Evolutionary conservation across 2,797 vertebrate genomes (phyloP).

Genomic region (Lophius americanus): DNA sequence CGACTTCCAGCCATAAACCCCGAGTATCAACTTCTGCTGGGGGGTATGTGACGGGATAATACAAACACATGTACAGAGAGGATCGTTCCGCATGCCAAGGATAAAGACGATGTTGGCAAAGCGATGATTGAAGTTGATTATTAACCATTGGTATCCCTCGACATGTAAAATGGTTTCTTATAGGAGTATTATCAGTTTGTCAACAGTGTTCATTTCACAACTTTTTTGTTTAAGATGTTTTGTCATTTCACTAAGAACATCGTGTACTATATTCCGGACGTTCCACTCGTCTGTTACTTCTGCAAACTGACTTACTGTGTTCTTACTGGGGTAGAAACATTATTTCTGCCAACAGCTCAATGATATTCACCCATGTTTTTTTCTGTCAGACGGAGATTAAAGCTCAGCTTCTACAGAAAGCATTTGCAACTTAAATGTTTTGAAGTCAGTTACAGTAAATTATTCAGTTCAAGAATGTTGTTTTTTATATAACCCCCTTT

Average conservation of each 20-base stretch:
- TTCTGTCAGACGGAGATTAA: too few relatives aligned
- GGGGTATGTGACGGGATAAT: conserved; percentile 1
- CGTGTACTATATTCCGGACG: too few relatives aligned
- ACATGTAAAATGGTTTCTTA: not conserved
- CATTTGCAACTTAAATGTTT: too few relatives aligned
- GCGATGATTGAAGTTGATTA: not conserved
- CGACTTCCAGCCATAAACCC: conserved; percentile 13
- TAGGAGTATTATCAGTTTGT: not conserved
- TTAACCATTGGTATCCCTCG: not conserved
- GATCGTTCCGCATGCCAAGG: not conserved
- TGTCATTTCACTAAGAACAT: too few relatives aligned
- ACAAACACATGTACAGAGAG: not conserved
- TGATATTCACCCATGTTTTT: too few relatives aligned
- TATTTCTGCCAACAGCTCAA: too few relatives aligned
- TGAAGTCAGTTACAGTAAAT: too few relatives aligned
- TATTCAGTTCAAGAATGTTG: too few relatives aligned
- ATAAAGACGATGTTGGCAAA: not conserved
- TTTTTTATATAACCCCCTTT: too few relatives aligned
- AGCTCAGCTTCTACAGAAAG: not conserved
- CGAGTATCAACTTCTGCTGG: not conserved
- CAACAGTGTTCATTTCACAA: not conserved
- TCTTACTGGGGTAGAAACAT: too few relatives aligned
- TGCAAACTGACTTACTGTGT: too few relatives aligned
- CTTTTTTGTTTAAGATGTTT: not conserved
- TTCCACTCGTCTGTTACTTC: too few relatives aligned